Evolutionary conservation across 2,888 invertebrate genomes (phyloP).

Genomic region (Cancer borealis): DNA sequence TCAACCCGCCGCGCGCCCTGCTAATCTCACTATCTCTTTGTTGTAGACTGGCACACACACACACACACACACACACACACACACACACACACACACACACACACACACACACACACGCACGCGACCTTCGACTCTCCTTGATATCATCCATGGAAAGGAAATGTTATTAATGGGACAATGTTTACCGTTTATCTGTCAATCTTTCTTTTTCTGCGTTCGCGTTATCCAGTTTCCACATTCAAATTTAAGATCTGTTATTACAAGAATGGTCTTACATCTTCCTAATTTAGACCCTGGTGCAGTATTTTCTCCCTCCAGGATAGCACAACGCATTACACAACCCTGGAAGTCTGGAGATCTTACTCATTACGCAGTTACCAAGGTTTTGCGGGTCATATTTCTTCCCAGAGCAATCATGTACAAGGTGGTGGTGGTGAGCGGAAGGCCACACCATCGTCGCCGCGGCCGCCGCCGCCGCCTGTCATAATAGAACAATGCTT

Average conservation of each 20-base stretch:
- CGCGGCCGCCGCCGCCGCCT: not conserved
- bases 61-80: constrained; percentile 10
- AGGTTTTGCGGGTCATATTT: not conserved
- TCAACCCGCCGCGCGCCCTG: not conserved
- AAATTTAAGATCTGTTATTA: not conserved
- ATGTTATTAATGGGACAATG: not conserved
- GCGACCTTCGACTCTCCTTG: constrained; percentile 35
- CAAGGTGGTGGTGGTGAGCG: not conserved
- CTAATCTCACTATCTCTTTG: constrained; percentile 37
- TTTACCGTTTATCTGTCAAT: not conserved
- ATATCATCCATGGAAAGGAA: not conserved
- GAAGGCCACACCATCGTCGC: not conserved
- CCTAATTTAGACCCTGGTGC: not conserved
- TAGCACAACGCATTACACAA: not conserved
- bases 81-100: not conserved
- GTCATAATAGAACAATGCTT: constrained; percentile 13
- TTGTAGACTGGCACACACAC: not conserved
- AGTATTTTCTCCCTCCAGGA: not conserved
- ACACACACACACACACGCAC: not conserved
- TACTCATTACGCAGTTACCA: constrained; percentile 9
- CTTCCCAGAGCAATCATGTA: not conserved
- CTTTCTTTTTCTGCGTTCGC: not conserved
- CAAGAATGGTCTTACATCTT: not conserved
- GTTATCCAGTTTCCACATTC: not conserved
- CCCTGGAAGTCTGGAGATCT: not conserved